These are phyloP conservation scores for Acheta domesticus DNA, from an alignment of 2,888 invertebrate species.

Conservation along the genomic window DNA sequence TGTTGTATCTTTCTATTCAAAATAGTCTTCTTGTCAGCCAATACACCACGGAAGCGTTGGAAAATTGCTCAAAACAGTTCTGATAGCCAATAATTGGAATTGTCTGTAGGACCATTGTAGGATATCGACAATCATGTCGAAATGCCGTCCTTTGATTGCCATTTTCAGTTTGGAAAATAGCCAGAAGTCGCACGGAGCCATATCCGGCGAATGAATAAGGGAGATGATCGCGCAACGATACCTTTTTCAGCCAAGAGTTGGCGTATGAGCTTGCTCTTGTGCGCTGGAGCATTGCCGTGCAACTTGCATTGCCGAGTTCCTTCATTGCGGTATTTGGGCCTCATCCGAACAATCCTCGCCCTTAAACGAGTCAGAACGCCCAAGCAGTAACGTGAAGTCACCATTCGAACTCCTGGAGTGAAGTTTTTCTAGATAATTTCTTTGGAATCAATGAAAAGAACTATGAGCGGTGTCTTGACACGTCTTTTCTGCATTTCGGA, in stretches of 20 bases:
- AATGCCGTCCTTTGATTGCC: neutral
- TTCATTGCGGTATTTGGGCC: no score
- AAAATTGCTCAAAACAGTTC: neutral
- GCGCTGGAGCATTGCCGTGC: neutral
- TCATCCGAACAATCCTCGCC: no score
- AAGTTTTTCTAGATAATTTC: neutral
- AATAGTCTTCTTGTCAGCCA: neutral
- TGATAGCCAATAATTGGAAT: neutral
- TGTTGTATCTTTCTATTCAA: constrained; percentile 5
- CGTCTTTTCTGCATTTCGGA: constrained; percentile 20
- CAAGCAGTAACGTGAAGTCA: neutral
- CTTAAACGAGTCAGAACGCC: no score
- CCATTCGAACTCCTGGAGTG: neutral
- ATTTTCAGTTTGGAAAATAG: neutral
- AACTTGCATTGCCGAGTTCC: neutral
- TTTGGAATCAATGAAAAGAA: no score
- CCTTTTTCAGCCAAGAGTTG: no score
- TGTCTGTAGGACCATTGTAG: no score
- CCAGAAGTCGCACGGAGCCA: no score
- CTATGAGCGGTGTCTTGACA: neutral
- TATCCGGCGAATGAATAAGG: neutral
- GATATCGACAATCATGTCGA: neutral
- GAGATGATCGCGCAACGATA: no score
- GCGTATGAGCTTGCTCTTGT: neutral
- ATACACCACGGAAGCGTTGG: neutral